A percentile compares a stretch with the other conserved stretches of the same genome.
These are phyloP conservation scores for Notechis scutatus DNA, from an alignment of 2,113 vertebrate species.

Conservation along the genomic window DNA sequence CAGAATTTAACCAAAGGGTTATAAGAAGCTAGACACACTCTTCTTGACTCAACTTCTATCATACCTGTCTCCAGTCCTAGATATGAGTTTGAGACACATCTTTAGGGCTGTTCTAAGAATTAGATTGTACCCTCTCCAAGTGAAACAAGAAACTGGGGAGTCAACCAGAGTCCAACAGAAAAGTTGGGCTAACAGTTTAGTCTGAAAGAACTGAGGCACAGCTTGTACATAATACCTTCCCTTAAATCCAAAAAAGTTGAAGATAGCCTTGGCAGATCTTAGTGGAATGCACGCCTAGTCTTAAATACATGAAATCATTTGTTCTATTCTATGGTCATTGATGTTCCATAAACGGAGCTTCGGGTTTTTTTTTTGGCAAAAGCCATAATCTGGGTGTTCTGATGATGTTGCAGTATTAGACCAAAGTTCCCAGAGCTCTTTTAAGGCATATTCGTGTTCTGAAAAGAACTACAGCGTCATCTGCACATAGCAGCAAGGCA, in stretches of 20 bases:
- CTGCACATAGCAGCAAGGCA: not conserved
- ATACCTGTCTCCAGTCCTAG: not conserved
- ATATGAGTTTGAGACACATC: not conserved
- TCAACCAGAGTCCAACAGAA: no score
- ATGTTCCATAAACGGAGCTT: not conserved
- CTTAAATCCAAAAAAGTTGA: not conserved
- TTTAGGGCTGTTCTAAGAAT: no score
- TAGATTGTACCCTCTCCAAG: no score
- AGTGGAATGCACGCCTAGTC: not conserved
- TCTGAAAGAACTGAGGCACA: no score
- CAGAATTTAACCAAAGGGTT: not conserved
- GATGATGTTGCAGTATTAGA: not conserved
- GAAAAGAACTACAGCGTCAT: not conserved
- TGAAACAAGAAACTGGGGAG: no score
- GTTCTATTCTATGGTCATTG: no score
- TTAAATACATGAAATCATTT: not conserved
- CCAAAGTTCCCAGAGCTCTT: not conserved
- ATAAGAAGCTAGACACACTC: not conserved
- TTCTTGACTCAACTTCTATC: not conserved
- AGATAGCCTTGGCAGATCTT: not conserved
- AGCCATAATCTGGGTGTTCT: not conserved
- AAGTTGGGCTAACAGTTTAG: no score
- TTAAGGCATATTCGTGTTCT: not conserved
- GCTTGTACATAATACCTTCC: not conserved
- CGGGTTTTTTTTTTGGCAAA: not conserved